These are phyloP conservation scores for Zaprionus taronus DNA, from an alignment of 1,140 invertebrate genomes.

Conservation along the genomic window DNA sequence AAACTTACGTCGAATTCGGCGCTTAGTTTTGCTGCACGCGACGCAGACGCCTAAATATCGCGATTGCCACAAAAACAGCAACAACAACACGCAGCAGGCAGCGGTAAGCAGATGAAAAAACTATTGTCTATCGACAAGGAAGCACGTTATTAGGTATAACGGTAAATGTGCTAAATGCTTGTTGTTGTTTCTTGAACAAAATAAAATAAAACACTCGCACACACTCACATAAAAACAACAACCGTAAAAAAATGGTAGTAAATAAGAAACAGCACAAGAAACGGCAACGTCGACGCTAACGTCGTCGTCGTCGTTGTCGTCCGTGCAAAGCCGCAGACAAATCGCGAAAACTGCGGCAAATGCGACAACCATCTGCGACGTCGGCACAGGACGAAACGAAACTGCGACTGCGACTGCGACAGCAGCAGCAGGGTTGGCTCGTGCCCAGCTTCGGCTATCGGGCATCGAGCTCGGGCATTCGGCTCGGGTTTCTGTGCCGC, in stretches of 20 bases:
- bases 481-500: background rate
- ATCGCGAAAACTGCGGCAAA: constrained; percentile 45
- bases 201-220: constrained; percentile 28
- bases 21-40: constrained; percentile 73
- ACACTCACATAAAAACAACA: constrained; percentile 9
- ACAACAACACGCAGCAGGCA: constrained; percentile 27
- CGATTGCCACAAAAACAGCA: constrained; percentile 28
- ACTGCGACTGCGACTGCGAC: constrained; percentile 42
- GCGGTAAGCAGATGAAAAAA: constrained; percentile 25
- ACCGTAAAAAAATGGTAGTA: constrained; percentile 13
- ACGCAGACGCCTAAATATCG: constrained; percentile 49
- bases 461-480: background rate
- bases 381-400: constrained; percentile 47
- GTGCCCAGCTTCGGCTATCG: constrained; percentile 13
- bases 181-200: constrained; percentile 28
- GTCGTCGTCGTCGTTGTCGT: constrained; percentile 29
- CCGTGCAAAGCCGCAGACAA: constrained; percentile 54
- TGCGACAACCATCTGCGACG: constrained; percentile 15
- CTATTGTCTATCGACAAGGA: constrained; percentile 54
- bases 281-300: constrained; percentile 30
- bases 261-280: constrained; percentile 38
- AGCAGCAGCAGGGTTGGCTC: constrained; percentile 32
- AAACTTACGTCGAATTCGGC: constrained; percentile 73
- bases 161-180: constrained; percentile 59
- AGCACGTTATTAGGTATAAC: constrained; percentile 71